Conservation (phyloP, 2,888 invertebrate species). For the Philaethria dido region DNA sequence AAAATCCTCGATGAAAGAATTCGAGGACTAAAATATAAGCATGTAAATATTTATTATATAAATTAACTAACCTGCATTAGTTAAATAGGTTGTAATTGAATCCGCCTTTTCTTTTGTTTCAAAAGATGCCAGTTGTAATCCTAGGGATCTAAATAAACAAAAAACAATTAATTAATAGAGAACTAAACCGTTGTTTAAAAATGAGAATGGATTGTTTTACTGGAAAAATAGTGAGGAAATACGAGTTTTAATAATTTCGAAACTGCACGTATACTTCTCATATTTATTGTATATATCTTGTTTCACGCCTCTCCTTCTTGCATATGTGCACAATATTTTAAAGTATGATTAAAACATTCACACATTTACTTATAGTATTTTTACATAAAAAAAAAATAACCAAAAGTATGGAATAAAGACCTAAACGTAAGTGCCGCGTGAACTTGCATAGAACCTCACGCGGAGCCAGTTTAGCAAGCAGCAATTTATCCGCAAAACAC, state of each 20-base stretch:
- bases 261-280: too few species aligned
- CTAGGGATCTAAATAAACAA: slow-evolving; percentile 86
- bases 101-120: slow-evolving; percentile 94
- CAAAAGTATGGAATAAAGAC: slow-evolving; percentile 56
- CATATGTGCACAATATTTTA: too few species aligned
- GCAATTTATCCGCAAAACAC: slow-evolving; percentile 79
- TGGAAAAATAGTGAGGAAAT: too few species aligned
- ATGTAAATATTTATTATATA: not conserved
- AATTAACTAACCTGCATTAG: slow-evolving; percentile 87
- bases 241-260: too few species aligned
- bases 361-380: slow-evolving; percentile 55
- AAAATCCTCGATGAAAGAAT: not conserved
- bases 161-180: slow-evolving; percentile 41
- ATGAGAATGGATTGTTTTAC: too few species aligned
- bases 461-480: slow-evolving; percentile 68
- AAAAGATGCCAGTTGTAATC: slow-evolving; percentile 92
- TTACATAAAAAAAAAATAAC: slow-evolving; percentile 15
- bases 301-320: too few species aligned
- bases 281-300: too few species aligned
- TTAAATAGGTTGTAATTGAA: slow-evolving; percentile 91
- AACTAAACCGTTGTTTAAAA: too few species aligned
- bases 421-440: slow-evolving; percentile 49
- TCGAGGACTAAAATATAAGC: not conserved
- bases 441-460: slow-evolving; percentile 59
- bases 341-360: slow-evolving; percentile 7